A percentile compares a stretch with the other conserved stretches of the same genome.
Conservation (phyloP, 2,888 invertebrate species). For the Ptilodon capucinus region DNA sequence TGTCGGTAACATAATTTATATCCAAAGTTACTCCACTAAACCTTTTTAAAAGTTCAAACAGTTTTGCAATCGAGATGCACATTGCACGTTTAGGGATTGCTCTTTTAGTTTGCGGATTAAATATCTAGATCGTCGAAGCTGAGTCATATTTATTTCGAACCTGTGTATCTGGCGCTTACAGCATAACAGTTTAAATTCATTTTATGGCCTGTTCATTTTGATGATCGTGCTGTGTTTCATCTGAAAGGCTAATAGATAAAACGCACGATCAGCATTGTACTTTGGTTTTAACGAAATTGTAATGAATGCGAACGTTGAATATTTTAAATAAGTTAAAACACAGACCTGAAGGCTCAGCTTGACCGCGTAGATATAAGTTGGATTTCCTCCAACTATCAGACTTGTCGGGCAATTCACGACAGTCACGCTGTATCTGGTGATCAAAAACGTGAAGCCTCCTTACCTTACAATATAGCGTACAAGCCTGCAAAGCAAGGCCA, state of each 20-base stretch:
- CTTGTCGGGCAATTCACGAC: too few species aligned
- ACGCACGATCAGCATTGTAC: background rate
- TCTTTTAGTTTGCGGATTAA: constrained; percentile 13
- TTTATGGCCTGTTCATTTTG: background rate
- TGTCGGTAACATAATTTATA: background rate
- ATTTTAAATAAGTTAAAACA: background rate
- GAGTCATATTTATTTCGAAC: background rate
- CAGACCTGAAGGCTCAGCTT: too few species aligned
- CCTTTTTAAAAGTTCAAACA: constrained; percentile 26
- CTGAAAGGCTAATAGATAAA: background rate
- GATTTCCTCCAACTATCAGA: too few species aligned
- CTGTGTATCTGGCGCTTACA: background rate
- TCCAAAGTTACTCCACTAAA: constrained; percentile 4
- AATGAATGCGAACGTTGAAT: background rate
- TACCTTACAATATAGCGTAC: constrained; percentile 21
- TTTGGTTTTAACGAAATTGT: background rate
- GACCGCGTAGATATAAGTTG: too few species aligned
- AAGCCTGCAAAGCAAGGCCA: constrained; percentile 43
- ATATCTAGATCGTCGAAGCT: constrained; percentile 2
- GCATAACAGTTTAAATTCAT: background rate
- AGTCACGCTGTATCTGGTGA: too few species aligned
- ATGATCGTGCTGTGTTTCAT: background rate
- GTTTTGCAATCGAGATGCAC: constrained; percentile 25
- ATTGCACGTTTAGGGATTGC: constrained; percentile 4
- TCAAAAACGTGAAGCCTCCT: background rate